Conservation (phyloP, 2,888 invertebrate species). For the Caenorhabditis plicata region DNA sequence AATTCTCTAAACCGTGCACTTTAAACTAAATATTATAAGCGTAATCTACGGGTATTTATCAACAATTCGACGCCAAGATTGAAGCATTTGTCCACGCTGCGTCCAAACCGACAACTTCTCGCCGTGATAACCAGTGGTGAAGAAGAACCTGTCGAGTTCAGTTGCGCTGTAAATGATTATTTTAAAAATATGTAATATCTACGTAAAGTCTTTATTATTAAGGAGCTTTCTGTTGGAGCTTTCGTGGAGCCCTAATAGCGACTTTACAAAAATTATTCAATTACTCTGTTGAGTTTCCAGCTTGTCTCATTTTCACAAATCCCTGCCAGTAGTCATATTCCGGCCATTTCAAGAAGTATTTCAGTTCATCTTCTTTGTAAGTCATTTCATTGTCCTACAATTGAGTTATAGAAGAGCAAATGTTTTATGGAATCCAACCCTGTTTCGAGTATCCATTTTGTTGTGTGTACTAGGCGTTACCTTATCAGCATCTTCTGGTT, state of each 20-base stretch:
- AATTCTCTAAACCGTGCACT: conserved; percentile 31
- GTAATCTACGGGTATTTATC: conserved; percentile 51
- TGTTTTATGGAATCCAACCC: no score
- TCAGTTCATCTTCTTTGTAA: conserved; percentile 54
- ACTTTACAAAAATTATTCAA: conserved; percentile 25
- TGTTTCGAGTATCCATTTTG: no score
- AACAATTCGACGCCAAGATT: conserved; percentile 54
- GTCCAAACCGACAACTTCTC: conserved; percentile 55
- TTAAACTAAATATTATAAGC: neutral
- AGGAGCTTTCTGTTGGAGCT: no score
- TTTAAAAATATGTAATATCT: neutral
- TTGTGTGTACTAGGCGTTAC: conserved; percentile 9
- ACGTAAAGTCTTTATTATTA: neutral
- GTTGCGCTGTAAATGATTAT: conserved; percentile 21
- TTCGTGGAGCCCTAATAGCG: no score
- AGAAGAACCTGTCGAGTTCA: conserved; percentile 59
- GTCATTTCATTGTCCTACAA: conserved; percentile 33
- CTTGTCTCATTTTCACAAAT: conserved; percentile 55
- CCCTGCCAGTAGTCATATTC: conserved; percentile 63
- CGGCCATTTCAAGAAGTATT: conserved; percentile 60
- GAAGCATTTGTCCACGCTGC: conserved; percentile 52
- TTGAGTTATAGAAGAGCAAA: no score
- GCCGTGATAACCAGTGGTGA: conserved; percentile 63
- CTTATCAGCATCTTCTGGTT: conserved; percentile 41
- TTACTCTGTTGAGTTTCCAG: conserved; percentile 42